Percentiles rank a stretch among this genome's conserved stretches.
These are phyloP conservation scores for Paragorgia papillata DNA, from an alignment of 92 coral and sea anemone genomes.

Conservation along the genomic window DNA sequence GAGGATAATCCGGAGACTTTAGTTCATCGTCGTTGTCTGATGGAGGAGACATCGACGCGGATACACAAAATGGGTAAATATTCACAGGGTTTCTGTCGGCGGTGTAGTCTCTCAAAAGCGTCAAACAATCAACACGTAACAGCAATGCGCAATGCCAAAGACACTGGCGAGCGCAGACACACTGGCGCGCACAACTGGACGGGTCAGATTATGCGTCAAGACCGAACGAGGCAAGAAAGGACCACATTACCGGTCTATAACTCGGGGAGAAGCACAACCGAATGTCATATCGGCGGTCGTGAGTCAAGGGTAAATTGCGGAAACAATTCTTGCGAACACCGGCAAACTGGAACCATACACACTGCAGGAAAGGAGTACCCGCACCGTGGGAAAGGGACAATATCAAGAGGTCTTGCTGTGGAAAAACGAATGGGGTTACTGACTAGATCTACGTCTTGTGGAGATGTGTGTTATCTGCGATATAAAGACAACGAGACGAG, in stretches of 20 bases:
- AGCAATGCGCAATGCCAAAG: constrained; percentile 21
- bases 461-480: neutral
- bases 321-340: constrained; percentile 25
- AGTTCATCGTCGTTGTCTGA: constrained; percentile 19
- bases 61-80: constrained; percentile 38
- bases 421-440: constrained; percentile 12
- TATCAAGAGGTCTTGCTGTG: constrained; percentile 5
- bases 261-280: constrained; percentile 17
- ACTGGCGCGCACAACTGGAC: constrained; percentile 14
- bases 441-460: constrained; percentile 35
- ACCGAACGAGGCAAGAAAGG: neutral
- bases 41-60: constrained; percentile 17
- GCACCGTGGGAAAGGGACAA: constrained; percentile 17
- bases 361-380: constrained; percentile 25
- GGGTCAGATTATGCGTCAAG: constrained; percentile 5
- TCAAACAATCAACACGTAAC: constrained; percentile 36
- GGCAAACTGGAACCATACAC: constrained; percentile 8
- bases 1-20: too few relatives aligned
- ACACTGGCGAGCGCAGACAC: neutral
- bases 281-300: neutral
- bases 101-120: constrained; percentile 14
- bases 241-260: neutral
- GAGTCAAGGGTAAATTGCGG: constrained; percentile 18
- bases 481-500: neutral
- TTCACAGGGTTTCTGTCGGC: constrained; percentile 42